Evolutionary conservation across 2,888 invertebrate species (phyloP).

Genomic region (Heteromurus nitidus): DNA sequence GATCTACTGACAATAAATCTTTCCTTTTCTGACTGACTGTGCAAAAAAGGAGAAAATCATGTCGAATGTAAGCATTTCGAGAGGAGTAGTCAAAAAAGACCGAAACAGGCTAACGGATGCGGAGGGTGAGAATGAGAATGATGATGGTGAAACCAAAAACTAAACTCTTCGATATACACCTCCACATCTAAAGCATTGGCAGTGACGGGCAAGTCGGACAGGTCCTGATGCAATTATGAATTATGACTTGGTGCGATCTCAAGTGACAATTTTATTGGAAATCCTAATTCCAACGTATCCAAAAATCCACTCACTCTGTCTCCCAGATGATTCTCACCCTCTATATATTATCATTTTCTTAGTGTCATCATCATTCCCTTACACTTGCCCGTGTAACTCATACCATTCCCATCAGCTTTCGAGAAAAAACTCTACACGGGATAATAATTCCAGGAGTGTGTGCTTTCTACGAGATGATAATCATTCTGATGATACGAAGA

Average conservation of each 20-base stretch:
- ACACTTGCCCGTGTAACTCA: slow-evolving; percentile 19
- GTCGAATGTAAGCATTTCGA: slow-evolving; percentile 13
- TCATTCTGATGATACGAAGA: no score
- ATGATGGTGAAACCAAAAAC: no score
- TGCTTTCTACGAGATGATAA: neutral
- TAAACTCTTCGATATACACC: no score
- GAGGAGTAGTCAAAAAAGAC: neutral
- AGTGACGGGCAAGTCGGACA: slow-evolving; percentile 41
- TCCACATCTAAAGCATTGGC: slow-evolving; percentile 4
- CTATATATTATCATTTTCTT: slow-evolving; percentile 27
- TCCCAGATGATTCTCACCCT: slow-evolving; percentile 50
- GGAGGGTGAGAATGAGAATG: neutral
- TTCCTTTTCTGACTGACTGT: slow-evolving; percentile 57
- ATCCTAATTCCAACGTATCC: slow-evolving; percentile 72
- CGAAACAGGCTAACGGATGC: neutral
- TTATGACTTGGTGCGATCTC: slow-evolving; percentile 71
- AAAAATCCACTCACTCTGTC: slow-evolving; percentile 71
- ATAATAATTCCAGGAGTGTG: slow-evolving; percentile 9
- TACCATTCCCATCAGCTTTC: neutral
- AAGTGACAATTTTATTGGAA: slow-evolving; percentile 74
- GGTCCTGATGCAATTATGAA: slow-evolving; percentile 72
- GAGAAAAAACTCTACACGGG: no score
- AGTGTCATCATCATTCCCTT: slow-evolving; percentile 14
- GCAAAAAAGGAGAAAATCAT: slow-evolving; percentile 50
- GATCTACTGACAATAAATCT: slow-evolving; percentile 72